These are phyloP conservation scores for Hiodon alosoides DNA, from an alignment of 2,113 vertebrate species.

Conservation along the genomic window DNA sequence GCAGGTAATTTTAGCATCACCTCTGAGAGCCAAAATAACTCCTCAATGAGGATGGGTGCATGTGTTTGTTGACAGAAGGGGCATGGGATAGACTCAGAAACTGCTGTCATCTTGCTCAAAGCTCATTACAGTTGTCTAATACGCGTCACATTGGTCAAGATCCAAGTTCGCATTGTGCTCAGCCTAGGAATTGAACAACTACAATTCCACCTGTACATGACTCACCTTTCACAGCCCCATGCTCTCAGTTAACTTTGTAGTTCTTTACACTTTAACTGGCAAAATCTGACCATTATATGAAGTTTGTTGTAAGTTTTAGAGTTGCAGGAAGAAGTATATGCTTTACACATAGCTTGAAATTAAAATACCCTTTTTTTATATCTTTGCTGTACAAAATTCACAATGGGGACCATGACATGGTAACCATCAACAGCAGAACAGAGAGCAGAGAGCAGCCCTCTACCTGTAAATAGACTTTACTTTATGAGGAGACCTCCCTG, in stretches of 20 bases:
- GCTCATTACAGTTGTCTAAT: not conserved
- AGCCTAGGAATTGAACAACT: no score
- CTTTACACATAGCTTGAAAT: no score
- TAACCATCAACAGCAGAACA: slow-evolving; percentile 34
- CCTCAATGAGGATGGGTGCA: no score
- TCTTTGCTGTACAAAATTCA: slow-evolving; percentile 32
- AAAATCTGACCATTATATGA: slow-evolving; percentile 61
- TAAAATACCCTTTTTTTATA: not conserved
- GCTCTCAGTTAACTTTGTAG: slow-evolving; percentile 55
- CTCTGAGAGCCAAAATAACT: not conserved
- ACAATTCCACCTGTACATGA: no score
- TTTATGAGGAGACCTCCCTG: slow-evolving; percentile 54
- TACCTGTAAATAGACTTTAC: slow-evolving; percentile 35
- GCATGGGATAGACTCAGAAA: not conserved
- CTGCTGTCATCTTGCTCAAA: slow-evolving; percentile 1
- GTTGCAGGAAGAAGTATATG: no score
- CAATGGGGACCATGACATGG: slow-evolving; percentile 39
- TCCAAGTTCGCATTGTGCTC: no score
- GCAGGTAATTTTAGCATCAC: slow-evolving; percentile 23
- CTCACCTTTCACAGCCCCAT: slow-evolving; percentile 36
- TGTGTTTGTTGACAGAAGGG: no score
- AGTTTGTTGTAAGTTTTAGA: no score
- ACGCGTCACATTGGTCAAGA: no score
- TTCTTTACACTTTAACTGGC: slow-evolving; percentile 56
- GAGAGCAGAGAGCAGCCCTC: slow-evolving; percentile 41